Conservation (phyloP, 2,888 invertebrate species). For the Tetramorium bicarinatum region DNA sequence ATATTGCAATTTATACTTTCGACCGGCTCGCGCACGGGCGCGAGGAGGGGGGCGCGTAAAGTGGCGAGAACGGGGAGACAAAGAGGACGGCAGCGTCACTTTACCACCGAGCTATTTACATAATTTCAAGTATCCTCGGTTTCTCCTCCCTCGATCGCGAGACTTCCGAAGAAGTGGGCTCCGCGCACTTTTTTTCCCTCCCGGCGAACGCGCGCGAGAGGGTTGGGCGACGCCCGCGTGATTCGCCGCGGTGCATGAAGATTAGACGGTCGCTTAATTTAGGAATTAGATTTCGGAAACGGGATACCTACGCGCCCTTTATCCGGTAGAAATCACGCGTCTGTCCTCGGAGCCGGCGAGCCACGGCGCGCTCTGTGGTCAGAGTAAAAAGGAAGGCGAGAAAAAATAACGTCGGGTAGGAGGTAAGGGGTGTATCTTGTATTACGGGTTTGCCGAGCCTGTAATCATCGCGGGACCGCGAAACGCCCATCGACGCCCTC, state of each 20-base stretch:
- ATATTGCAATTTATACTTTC: constrained; percentile 76
- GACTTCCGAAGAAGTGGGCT: background rate
- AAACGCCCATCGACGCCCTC: constrained; percentile 84
- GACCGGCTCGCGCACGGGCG: constrained; percentile 52
- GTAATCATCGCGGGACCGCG: constrained; percentile 86
- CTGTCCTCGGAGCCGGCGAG: background rate
- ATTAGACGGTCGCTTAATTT: background rate
- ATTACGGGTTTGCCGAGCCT: constrained; percentile 85
- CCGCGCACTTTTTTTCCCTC: background rate
- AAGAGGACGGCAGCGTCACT: constrained; percentile 21
- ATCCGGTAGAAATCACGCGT: background rate
- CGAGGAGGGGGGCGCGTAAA: constrained; percentile 56
- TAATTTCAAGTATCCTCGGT: constrained; percentile 15
- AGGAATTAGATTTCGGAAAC: background rate
- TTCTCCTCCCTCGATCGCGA: constrained; percentile 24
- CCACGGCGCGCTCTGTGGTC: constrained; percentile 32
- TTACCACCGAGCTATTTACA: constrained; percentile 21
- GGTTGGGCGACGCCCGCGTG: background rate
- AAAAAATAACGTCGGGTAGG: constrained; percentile 73
- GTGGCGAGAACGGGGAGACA: constrained; percentile 46
- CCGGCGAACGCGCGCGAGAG: background rate
- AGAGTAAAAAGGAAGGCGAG: constrained; percentile 63
- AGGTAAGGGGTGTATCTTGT: constrained; percentile 83
- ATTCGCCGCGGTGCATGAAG: background rate
- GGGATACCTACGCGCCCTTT: background rate